Evolutionary conservation across 92 coral and sea anemone genomes (phyloP), one percentile per base, ranked within the genome.

Genomic region (Epizoanthus rinbou): DNA sequence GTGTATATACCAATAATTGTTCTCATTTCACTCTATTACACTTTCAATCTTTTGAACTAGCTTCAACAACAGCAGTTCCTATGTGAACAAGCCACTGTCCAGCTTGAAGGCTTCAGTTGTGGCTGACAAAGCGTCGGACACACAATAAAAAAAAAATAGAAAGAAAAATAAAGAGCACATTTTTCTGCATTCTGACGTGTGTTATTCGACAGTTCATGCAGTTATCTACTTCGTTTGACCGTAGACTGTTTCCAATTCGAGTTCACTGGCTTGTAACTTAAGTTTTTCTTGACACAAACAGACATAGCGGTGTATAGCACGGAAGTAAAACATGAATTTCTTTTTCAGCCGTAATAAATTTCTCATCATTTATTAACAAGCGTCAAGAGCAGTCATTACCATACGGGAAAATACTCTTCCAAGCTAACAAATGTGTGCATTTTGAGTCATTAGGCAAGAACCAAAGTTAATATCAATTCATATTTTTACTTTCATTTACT

Each of bases 361-460:
- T 19, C 86, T 80, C 86, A 88, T 88, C 69, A 84, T 87, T 88
- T 88, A 88, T 88, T 88, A 84, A 88, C 91, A 84, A 88, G 86
- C 80, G 88, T 80, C 88, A 75, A 70, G 47, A 74, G 41, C 45
- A 41, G 68, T 73, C 76, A 88, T 88, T 88, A 88, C 23, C 86
- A 88, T 88, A 88, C 23, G 19, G 60, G 53, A 78, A 78, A 6
- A 22, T 60, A 22, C 71, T 75, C 82, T 78, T 60, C 58, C 70
- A 62, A 78, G 47, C 82, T 62, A 78, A 78, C 57, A 78, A 78
- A 47, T 62, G 57, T 62, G 58, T 62, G 71, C 64, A 35, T 60
- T 78, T 22, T 17, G 52, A 78, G 45, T 78, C 82, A 60, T 78
- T 78, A 78, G 58, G 6, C 43, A 60, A 25, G 39, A 39, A 60